Percentiles rank a stretch among this genome's conserved stretches.
phyloP scores from a whole-genome alignment of 2,888 invertebrate genomes.

The Masnerella sp. region DNA sequence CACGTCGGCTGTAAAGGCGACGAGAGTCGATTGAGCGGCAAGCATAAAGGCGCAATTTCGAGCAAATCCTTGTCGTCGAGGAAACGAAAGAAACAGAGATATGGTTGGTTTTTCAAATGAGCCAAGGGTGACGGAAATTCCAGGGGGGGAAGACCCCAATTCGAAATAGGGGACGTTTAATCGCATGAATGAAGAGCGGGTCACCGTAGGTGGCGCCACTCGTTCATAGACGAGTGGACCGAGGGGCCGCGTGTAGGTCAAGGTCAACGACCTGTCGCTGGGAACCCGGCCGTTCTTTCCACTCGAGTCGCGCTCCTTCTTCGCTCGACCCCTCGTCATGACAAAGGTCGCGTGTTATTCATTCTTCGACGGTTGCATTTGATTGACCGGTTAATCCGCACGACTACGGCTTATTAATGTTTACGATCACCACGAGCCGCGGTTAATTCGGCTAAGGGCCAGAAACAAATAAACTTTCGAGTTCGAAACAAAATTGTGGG shows the following conservation, averaged over 20 bases:
- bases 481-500: conserved; percentile 35
- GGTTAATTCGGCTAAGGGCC: conserved; percentile 34
- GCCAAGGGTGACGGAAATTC: too few relatives aligned
- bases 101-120: too few relatives aligned
- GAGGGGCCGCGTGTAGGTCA: conserved; percentile 71
- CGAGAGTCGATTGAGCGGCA: conserved; percentile 42
- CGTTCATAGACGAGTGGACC: conserved; percentile 59
- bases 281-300: conserved; percentile 61
- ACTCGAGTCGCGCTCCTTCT: conserved; percentile 42
- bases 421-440: conserved; percentile 7
- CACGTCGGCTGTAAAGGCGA: conserved; percentile 42
- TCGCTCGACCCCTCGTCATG: conserved; percentile 18
- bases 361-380: conserved; percentile 17
- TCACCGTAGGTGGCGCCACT: conserved; percentile 57
- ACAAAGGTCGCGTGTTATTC: conserved; percentile 16
- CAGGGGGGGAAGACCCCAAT: too few relatives aligned
- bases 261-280: conserved; percentile 73
- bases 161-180: too few relatives aligned
- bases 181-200: too few relatives aligned
- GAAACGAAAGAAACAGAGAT: conserved; percentile 31
- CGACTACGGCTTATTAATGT: conserved; percentile 15
- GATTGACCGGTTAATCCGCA: conserved; percentile 22
- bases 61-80: conserved; percentile 1
- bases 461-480: conserved; percentile 45
- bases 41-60: conserved; percentile 38